Evolutionary conservation across 1,140 invertebrate genomes (phyloP).

Genomic region (Harpegnathos saltator): DNA sequence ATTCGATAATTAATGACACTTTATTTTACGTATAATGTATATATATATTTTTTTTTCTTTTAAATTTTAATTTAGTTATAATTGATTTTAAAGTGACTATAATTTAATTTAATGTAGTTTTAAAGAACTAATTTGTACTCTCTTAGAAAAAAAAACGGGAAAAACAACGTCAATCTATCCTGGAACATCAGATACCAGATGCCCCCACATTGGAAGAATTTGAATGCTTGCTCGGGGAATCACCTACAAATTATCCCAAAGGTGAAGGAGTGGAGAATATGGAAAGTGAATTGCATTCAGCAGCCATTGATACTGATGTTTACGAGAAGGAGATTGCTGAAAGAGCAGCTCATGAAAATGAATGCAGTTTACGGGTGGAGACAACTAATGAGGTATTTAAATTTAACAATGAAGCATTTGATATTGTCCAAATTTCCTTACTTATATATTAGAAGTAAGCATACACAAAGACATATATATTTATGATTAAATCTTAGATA

Average conservation of each 20-base stretch:
- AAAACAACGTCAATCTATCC: constrained; percentile 70
- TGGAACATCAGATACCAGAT: constrained; percentile 82
- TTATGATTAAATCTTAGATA: no score
- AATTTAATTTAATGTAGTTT: not conserved
- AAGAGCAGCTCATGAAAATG: constrained; percentile 20
- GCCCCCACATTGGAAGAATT: constrained; percentile 84
- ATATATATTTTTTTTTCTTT: no score
- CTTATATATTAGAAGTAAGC: no score
- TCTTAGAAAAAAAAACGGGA: constrained; percentile 81
- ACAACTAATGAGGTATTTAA: constrained; percentile 19
- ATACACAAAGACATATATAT: no score
- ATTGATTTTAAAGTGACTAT: not conserved
- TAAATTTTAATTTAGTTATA: no score
- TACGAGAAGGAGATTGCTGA: constrained; percentile 79
- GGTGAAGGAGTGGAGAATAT: constrained; percentile 84
- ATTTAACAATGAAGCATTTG: not conserved
- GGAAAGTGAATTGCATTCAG: constrained; percentile 85
- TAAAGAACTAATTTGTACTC: not conserved
- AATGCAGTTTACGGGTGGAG: constrained; percentile 21
- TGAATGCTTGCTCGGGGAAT: constrained; percentile 83
- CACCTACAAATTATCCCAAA: constrained; percentile 83
- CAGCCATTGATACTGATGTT: constrained; percentile 83
- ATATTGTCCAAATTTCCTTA: not conserved
- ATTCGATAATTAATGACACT: not conserved
- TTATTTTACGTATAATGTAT: no score